phyloP scores from a whole-genome alignment of 1,140 invertebrate genomes.

The Aphelinus atriplicis region DNA sequence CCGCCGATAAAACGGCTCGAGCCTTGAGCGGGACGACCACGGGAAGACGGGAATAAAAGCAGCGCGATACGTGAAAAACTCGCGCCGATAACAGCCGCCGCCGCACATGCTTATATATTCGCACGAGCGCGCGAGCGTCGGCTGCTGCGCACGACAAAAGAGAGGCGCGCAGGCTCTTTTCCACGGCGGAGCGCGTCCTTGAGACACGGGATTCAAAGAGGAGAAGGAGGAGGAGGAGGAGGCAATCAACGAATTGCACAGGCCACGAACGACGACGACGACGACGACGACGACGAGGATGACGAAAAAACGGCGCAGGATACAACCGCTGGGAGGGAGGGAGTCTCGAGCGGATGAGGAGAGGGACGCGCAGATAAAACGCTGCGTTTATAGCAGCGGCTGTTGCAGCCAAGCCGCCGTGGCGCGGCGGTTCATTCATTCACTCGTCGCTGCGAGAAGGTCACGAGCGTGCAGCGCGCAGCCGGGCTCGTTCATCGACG shows the following conservation, averaged over 20 bases:
- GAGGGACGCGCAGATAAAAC: neutral
- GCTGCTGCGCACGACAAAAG: neutral
- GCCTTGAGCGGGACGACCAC: too few relatives aligned
- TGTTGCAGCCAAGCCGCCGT: neutral
- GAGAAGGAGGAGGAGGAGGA: neutral
- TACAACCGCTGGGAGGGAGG: neutral
- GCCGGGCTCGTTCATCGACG: slow-evolving; percentile 30
- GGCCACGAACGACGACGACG: neutral
- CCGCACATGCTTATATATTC: neutral
- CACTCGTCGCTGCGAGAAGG: slow-evolving; percentile 32
- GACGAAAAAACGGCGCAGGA: too few relatives aligned
- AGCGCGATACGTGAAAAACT: too few relatives aligned
- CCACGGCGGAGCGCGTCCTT: slow-evolving; percentile 6
- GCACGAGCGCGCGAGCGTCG: neutral
- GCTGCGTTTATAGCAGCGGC: neutral
- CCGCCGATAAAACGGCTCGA: too few relatives aligned
- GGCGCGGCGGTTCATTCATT: slow-evolving; percentile 22
- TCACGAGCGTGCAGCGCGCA: neutral
- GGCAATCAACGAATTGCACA: slow-evolving; percentile 20
- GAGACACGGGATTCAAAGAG: slow-evolving; percentile 4
- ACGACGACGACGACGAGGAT: too few relatives aligned
- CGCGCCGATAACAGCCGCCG: too few relatives aligned
- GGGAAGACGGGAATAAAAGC: slow-evolving; percentile 5
- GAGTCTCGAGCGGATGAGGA: too few relatives aligned
- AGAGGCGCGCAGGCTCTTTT: slow-evolving; percentile 4